Conservation (phyloP, 2,113 vertebrate genomes). For the Machaerirhynchus nigripectus region DNA sequence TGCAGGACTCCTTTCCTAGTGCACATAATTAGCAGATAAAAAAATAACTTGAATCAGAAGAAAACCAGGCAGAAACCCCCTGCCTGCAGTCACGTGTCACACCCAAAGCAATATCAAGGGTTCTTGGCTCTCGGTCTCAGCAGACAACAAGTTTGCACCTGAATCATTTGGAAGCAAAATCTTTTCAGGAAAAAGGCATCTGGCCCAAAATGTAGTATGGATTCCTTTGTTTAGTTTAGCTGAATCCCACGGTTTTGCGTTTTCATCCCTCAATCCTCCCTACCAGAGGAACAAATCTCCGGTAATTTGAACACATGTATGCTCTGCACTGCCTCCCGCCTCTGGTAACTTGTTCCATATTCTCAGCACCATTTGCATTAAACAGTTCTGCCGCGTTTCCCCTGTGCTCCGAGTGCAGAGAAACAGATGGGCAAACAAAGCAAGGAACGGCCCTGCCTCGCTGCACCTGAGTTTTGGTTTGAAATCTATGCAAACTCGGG, state of each 20-base stretch:
- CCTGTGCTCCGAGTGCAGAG: not conserved
- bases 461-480: not conserved
- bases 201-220: not conserved
- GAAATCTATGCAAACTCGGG: not conserved
- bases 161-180: conserved; percentile 20
- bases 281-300: conserved; percentile 16
- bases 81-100: not conserved
- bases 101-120: not conserved
- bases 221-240: conserved; percentile 29
- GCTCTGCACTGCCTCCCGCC: not conserved
- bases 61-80: not conserved
- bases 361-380: not conserved
- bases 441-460: not conserved
- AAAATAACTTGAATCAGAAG: not conserved
- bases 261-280: conserved; percentile 46
- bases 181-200: conserved; percentile 36
- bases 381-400: not conserved
- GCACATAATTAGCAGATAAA: not conserved
- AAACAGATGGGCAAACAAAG: conserved; percentile 41
- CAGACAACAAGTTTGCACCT: conserved; percentile 43
- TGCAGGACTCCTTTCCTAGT: not conserved
- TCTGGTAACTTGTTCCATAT: conserved; percentile 44
- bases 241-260: conserved; percentile 22
- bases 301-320: conserved; percentile 22
- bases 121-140: not conserved